phyloP scores from a whole-genome alignment of 2,888 invertebrate genomes.

The Leptopilina drosophilae region DNA sequence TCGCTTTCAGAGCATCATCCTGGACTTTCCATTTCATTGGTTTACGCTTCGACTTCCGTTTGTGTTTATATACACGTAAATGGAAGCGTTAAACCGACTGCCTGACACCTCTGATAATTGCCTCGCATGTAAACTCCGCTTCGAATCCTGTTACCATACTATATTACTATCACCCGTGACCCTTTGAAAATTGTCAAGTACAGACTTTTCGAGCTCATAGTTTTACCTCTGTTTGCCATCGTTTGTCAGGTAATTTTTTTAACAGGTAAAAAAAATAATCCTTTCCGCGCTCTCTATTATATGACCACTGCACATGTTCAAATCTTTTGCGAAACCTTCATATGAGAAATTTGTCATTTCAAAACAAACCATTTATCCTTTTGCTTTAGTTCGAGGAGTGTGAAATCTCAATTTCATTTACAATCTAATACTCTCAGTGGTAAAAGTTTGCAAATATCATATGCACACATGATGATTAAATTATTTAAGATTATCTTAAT shows the following conservation, averaged over 20 bases:
- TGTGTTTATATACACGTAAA: conserved; percentile 70
- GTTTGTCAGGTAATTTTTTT: background rate
- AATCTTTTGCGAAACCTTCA: no score
- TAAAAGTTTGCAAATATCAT: no score
- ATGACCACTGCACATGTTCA: background rate
- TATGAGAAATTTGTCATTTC: background rate
- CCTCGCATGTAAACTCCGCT: conserved; percentile 71
- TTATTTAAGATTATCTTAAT: no score
- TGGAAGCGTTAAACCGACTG: conserved; percentile 72
- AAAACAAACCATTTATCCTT: background rate
- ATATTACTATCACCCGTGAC: conserved; percentile 59
- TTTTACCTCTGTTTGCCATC: background rate
- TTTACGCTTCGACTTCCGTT: conserved; percentile 61
- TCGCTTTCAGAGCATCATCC: conserved; percentile 54
- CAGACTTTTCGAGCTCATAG: conserved; percentile 50
- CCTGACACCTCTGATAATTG: conserved; percentile 74
- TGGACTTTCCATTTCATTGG: conserved; percentile 61
- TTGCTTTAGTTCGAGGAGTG: no score
- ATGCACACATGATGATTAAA: no score
- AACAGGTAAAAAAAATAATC: background rate
- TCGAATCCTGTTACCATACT: conserved; percentile 68
- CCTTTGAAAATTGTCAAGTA: conserved; percentile 61
- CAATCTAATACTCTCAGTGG: no score
- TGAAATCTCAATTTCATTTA: no score
- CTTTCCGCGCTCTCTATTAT: background rate